Percentiles rank a stretch among this genome's conserved stretches.
These are phyloP conservation scores for Volucella inflata DNA, from an alignment of 2,888 invertebrate species.

Conservation along the genomic window DNA sequence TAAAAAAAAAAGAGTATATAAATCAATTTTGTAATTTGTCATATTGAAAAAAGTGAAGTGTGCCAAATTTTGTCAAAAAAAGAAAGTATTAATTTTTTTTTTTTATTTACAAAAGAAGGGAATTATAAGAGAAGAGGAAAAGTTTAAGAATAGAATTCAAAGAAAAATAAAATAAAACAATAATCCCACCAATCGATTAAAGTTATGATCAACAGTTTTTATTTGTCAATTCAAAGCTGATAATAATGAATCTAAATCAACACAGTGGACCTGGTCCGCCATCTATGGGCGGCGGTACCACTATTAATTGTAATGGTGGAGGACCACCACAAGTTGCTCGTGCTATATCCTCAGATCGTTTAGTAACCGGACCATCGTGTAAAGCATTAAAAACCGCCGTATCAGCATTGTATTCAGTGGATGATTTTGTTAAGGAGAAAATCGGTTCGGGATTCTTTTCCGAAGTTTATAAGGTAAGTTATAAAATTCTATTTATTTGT, in stretches of 20 bases:
- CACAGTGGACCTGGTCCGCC: slow-evolving; percentile 84
- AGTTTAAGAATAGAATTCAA: slow-evolving; percentile 1
- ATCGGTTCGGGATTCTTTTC: slow-evolving; percentile 98
- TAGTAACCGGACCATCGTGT: slow-evolving; percentile 91
- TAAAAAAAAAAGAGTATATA: slow-evolving; percentile 1
- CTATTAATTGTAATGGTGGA: slow-evolving; percentile 57
- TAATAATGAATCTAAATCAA: slow-evolving; percentile 83
- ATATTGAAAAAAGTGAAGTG: slow-evolving; percentile 52
- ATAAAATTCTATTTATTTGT: not conserved
- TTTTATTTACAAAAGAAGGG: slow-evolving; percentile 15
- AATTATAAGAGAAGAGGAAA: not conserved
- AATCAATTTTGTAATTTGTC: not conserved
- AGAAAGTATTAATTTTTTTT: slow-evolving; percentile 9
- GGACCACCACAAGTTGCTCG: slow-evolving; percentile 80
- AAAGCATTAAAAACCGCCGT: slow-evolving; percentile 96
- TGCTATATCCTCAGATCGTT: slow-evolving; percentile 84
- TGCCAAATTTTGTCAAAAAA: slow-evolving; percentile 64
- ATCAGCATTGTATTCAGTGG: slow-evolving; percentile 94
- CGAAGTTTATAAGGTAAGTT: slow-evolving; percentile 97
- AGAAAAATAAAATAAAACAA: slow-evolving; percentile 13
- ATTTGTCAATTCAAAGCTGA: slow-evolving; percentile 80
- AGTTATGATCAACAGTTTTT: slow-evolving; percentile 66
- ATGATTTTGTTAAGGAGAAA: slow-evolving; percentile 96
- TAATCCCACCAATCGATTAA: slow-evolving; percentile 45
- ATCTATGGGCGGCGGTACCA: slow-evolving; percentile 69